A percentile compares a stretch with the other conserved stretches of the same genome.
Evolutionary conservation across 2,888 invertebrate species (phyloP).

Genomic region (Gymnosoma rotundatum): DNA sequence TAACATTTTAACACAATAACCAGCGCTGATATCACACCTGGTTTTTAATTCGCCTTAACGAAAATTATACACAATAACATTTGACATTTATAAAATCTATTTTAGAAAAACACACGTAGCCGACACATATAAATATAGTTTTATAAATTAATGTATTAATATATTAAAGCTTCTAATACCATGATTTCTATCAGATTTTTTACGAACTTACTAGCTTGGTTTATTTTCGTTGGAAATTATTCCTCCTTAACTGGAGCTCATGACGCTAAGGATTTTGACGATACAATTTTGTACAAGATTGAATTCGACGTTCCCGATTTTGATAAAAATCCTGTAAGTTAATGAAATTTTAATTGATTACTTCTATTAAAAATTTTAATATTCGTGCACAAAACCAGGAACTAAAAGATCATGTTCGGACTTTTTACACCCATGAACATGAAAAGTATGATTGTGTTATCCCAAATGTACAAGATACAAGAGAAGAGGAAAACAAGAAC

Average conservation of each 20-base stretch:
- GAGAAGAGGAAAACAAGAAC: slow-evolving; percentile 79
- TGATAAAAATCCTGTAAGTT: slow-evolving; percentile 81
- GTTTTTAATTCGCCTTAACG: no score
- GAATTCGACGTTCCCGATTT: slow-evolving; percentile 87
- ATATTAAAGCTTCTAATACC: neutral
- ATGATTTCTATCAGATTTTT: slow-evolving; percentile 14
- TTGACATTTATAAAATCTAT: neutral
- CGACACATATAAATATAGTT: neutral
- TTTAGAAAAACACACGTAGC: slow-evolving; percentile 42
- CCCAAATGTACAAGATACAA: slow-evolving; percentile 85
- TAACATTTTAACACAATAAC: no score
- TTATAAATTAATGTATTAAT: neutral
- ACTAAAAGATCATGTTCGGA: slow-evolving; percentile 73
- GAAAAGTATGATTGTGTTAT: slow-evolving; percentile 93
- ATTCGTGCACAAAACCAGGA: slow-evolving; percentile 71
- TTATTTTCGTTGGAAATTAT: neutral
- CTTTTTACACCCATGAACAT: slow-evolving; percentile 86
- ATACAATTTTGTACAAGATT: slow-evolving; percentile 90
- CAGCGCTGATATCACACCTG: no score
- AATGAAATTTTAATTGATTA: neutral
- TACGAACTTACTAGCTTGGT: neutral
- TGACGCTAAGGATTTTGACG: slow-evolving; percentile 91
- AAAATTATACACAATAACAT: no score
- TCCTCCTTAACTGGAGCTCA: slow-evolving; percentile 78
- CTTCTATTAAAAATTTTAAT: neutral